Evolutionary conservation across 2,113 vertebrate genomes (phyloP).

Genomic region (Dipodomys merriami): DNA sequence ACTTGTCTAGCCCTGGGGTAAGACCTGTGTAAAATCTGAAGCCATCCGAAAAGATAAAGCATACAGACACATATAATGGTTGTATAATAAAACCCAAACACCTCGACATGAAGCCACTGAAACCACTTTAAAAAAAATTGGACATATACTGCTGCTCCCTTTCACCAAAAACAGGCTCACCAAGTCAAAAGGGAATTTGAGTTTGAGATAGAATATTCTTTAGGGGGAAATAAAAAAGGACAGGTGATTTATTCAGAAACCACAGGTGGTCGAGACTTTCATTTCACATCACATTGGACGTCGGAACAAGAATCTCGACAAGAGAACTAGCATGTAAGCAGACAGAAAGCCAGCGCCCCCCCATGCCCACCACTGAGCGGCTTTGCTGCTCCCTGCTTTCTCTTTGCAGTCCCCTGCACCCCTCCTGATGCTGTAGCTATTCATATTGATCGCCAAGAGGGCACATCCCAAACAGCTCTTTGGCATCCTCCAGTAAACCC

Average conservation of each 20-base stretch:
- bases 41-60: too few relatives aligned
- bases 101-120: background rate
- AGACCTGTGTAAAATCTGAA: too few relatives aligned
- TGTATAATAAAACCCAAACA: slow-evolving; percentile 9
- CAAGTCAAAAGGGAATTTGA: slow-evolving; percentile 40
- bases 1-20: background rate
- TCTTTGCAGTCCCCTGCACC: background rate
- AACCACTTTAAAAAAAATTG: slow-evolving; percentile 28
- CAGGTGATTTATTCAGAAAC: slow-evolving; percentile 51
- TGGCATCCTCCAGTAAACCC: slow-evolving; percentile 29
- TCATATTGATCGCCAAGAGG: slow-evolving; percentile 17
- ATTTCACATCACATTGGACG: slow-evolving; percentile 55
- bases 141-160: background rate
- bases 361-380: background rate
- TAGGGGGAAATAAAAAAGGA: background rate
- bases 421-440: background rate
- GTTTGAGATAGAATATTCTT: slow-evolving; percentile 3
- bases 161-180: slow-evolving; percentile 20
- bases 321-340: background rate
- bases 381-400: background rate
- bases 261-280: slow-evolving; percentile 4
- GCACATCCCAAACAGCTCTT: background rate
- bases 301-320: slow-evolving; percentile 26
- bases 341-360: background rate
- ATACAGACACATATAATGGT: background rate